phyloP scores from a whole-genome alignment of 2,797 vertebrate genomes.

The Pseudomugil gertrudae region DNA sequence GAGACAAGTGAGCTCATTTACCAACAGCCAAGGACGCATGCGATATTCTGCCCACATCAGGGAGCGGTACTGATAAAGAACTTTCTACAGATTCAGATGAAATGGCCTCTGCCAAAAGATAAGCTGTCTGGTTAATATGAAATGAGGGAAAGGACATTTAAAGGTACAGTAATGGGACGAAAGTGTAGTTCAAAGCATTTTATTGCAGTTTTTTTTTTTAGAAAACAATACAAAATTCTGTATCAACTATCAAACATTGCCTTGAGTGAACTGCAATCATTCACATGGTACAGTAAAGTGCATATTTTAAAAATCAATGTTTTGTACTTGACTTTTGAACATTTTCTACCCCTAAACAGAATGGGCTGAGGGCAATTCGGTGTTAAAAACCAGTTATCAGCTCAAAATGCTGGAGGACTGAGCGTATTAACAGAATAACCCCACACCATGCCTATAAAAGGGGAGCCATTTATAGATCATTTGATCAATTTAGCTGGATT shows the following conservation, averaged over 20 bases:
- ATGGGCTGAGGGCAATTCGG: constrained; percentile 44
- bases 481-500: constrained; percentile 60
- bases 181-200: constrained; percentile 78
- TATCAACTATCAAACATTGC: constrained; percentile 82
- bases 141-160: constrained; percentile 30
- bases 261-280: constrained; percentile 84
- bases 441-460: constrained; percentile 36
- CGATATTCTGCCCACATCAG: constrained; percentile 35
- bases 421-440: constrained; percentile 26
- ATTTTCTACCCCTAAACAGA: constrained; percentile 60
- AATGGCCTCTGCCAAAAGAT: constrained; percentile 51
- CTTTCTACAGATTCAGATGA: constrained; percentile 49
- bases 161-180: not conserved
- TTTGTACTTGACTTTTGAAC: constrained; percentile 58
- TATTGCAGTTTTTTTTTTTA: constrained; percentile 79
- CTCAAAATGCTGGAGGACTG: constrained; percentile 43
- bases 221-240: constrained; percentile 87
- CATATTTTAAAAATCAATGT: constrained; percentile 81
- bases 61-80: constrained; percentile 52
- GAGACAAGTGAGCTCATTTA: constrained; percentile 52
- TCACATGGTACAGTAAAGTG: constrained; percentile 89
- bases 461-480: constrained; percentile 44
- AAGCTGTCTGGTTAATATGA: constrained; percentile 62
- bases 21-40: constrained; percentile 57
- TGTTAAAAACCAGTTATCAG: constrained; percentile 55